Evolutionary conservation across 2,797 vertebrate genomes (phyloP).

Genomic region (Synaphobranchus kaupii): DNA sequence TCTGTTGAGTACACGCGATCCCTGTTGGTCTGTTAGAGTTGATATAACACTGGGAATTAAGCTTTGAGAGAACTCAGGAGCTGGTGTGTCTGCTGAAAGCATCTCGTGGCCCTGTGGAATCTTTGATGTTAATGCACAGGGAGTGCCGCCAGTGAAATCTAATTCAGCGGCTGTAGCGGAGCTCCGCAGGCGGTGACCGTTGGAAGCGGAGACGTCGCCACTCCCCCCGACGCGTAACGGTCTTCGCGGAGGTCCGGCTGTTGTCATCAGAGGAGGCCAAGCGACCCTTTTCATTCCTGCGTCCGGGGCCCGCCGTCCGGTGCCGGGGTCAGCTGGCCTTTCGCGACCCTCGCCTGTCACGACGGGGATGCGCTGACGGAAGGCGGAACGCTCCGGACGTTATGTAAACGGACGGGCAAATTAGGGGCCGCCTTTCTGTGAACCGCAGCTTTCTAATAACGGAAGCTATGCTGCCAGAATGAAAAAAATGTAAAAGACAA

Average conservation of each 20-base stretch:
- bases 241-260: conserved; percentile 52
- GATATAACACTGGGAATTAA: too few species aligned
- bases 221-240: conserved; percentile 56
- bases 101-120: too few species aligned
- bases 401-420: conserved; percentile 55
- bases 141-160: not conserved
- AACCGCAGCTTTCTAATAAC: conserved; percentile 32
- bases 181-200: conserved; percentile 56
- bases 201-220: conserved; percentile 59
- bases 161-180: not conserved
- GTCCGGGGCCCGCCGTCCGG: conserved; percentile 59
- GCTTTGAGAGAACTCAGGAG: too few species aligned
- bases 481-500: not conserved
- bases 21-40: too few species aligned
- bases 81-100: too few species aligned
- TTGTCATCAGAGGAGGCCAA: conserved; percentile 54
- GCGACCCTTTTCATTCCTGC: conserved; percentile 58
- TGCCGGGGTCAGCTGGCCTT: conserved; percentile 54
- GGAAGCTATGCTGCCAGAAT: conserved; percentile 24
- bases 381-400: conserved; percentile 52
- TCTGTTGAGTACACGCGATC: too few species aligned
- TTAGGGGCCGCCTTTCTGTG: conserved; percentile 28
- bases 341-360: conserved; percentile 62
- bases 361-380: conserved; percentile 49
- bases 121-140: not conserved